These are phyloP conservation scores for Bombylius major DNA, from an alignment of 2,888 invertebrate species.

Conservation along the genomic window DNA sequence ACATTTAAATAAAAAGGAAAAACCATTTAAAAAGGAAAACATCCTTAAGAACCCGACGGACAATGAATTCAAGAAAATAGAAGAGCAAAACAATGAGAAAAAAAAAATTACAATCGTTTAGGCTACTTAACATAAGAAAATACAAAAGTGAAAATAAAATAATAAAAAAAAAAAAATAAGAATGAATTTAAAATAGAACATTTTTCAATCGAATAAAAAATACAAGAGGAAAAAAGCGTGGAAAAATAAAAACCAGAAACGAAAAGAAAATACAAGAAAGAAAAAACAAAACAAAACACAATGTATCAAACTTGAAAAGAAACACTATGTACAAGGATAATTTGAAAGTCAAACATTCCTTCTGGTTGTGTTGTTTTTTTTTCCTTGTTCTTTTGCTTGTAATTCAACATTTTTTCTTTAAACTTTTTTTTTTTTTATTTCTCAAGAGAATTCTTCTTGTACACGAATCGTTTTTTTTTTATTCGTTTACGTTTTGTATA, in stretches of 20 bases:
- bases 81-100: neutral
- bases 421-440: neutral
- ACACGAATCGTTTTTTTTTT: neutral
- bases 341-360: constrained; percentile 20
- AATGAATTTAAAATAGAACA: neutral
- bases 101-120: constrained; percentile 2
- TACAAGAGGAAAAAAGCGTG: neutral
- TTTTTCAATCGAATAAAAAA: neutral
- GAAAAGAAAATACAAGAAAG: neutral
- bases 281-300: neutral
- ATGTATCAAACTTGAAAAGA: neutral
- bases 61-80: neutral
- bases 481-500: neutral
- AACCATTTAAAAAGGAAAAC: no score
- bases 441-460: constrained; percentile 1
- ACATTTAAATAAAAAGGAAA: no score
- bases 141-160: neutral
- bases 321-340: constrained; percentile 12
- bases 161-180: neutral
- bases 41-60: neutral
- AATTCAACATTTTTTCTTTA: constrained; percentile 6
- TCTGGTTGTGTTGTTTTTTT: constrained; percentile 9
- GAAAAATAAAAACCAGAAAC: neutral
- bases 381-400: constrained; percentile 2
- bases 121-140: neutral